Conservation (phyloP, 2,888 invertebrate genomes). For the Cheilosia grossa region DNA sequence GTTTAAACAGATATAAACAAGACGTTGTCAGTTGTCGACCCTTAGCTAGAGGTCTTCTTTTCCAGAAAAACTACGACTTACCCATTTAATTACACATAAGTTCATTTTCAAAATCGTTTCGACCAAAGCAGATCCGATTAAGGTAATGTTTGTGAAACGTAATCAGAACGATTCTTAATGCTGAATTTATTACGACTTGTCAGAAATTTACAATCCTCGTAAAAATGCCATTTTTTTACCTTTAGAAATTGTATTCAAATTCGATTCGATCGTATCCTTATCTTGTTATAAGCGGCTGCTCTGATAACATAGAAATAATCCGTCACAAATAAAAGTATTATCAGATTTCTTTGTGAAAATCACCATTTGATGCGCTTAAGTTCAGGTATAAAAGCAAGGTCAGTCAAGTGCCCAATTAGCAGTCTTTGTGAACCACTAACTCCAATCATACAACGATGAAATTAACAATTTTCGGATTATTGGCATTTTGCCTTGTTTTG, state of each 20-base stretch:
- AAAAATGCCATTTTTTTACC: background rate
- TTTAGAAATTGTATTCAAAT: background rate
- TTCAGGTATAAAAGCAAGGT: background rate
- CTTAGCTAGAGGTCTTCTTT: too few species aligned
- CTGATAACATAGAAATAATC: background rate
- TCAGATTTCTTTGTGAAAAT: background rate
- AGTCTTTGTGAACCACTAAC: background rate
- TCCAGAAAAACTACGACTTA: too few species aligned
- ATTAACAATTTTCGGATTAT: slow-evolving; percentile 1
- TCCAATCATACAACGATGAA: slow-evolving; percentile 13
- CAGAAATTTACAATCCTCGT: background rate
- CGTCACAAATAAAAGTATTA: background rate
- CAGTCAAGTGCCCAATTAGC: background rate
- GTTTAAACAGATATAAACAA: too few species aligned
- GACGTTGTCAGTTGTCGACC: too few species aligned
- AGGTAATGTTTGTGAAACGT: too few species aligned
- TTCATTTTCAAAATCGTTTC: too few species aligned
- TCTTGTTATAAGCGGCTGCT: background rate
- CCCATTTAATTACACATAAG: too few species aligned
- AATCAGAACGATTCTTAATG: too few species aligned
- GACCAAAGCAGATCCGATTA: too few species aligned
- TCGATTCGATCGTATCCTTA: background rate
- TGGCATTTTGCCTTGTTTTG: slow-evolving; percentile 17
- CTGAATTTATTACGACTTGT: too few species aligned
- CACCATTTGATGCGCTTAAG: background rate